Conservation (phyloP, 1,140 invertebrate genomes). For the Ceratitis capitata region DNA sequence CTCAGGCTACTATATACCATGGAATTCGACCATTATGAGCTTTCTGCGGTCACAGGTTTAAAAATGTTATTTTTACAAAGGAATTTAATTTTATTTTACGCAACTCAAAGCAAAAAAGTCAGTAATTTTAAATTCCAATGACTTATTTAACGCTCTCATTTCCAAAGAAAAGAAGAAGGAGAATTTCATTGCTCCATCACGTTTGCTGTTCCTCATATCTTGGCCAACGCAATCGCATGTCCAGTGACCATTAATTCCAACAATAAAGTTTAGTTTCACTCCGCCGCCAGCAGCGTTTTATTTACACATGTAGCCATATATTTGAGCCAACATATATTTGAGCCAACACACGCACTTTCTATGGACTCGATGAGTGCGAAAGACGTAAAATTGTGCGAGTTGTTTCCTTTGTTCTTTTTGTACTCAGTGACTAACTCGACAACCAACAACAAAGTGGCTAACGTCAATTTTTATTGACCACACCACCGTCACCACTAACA, state of each 20-base stretch:
- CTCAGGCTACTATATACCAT: no score
- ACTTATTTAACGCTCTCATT: background rate
- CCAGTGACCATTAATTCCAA: background rate
- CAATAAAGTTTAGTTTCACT: conserved; percentile 24
- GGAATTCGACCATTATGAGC: no score
- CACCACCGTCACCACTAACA: background rate
- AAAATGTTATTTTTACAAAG: no score
- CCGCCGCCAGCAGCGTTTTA: background rate
- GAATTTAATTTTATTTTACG: background rate
- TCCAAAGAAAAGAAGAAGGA: background rate
- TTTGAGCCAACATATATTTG: background rate
- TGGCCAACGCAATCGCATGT: background rate
- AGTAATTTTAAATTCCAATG: background rate
- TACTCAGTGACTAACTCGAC: background rate
- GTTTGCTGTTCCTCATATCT: background rate
- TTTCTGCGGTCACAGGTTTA: no score
- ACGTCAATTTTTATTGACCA: conserved; percentile 31
- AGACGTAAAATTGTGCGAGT: background rate
- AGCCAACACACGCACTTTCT: background rate
- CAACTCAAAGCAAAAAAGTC: background rate
- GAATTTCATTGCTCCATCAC: background rate
- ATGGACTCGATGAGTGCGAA: background rate
- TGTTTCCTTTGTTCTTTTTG: no score
- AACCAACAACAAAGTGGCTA: conserved; percentile 18
- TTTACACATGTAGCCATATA: conserved; percentile 24